Evolutionary conservation across 2,113 vertebrate genomes (phyloP), one percentile per base, ranked within the genome.

Genomic region (Megaceryle torquata): DNA sequence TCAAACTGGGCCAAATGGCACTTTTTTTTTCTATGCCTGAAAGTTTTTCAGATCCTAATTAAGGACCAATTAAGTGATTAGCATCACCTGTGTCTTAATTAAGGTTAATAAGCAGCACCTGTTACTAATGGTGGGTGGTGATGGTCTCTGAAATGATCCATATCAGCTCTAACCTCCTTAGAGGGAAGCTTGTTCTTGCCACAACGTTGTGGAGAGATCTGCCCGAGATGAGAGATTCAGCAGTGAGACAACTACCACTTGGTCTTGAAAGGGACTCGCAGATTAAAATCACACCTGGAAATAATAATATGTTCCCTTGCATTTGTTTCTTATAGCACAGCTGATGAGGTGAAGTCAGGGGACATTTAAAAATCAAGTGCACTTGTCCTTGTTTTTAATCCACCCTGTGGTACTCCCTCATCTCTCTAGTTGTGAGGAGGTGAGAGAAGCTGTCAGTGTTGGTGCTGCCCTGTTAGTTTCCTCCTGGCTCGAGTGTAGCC

Each of bases 41-140:
- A 84, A 5, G 0, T 35, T 41, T 86, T 93, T 61, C 41, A 46
- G 53, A 28, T 51, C 39, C 31, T 85, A 79, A 72, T 91, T 92
- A 76, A 87, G 53, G 53, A 50, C 13, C 1, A 4, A 28, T 70
- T 61, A 84, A 82, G 13, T 74, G 25, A 83, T 91, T 86, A 74
- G 21, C 18, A 8, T 84, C 44, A 82, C 39, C 72, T 31, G 11
- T 87, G 57, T 65, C 78, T 93, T 93, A 86, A 88, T 96, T 51
- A 91, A 95, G 57, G 74, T 84, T 82, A 72, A 72, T 76, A 79
- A 39, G 31, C 64, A 75, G 43, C 64, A 85, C 24, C 82, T 88
- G 24, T 63, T 87, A 39, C 61, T 77, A 35, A 43, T 28, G n/a
- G n/a, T 57, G 29, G 71, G 48, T 18, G 22, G 19, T 35, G 51